These are phyloP conservation scores for Magallana angulata DNA, from an alignment of 1,140 invertebrate genomes.

Conservation along the genomic window DNA sequence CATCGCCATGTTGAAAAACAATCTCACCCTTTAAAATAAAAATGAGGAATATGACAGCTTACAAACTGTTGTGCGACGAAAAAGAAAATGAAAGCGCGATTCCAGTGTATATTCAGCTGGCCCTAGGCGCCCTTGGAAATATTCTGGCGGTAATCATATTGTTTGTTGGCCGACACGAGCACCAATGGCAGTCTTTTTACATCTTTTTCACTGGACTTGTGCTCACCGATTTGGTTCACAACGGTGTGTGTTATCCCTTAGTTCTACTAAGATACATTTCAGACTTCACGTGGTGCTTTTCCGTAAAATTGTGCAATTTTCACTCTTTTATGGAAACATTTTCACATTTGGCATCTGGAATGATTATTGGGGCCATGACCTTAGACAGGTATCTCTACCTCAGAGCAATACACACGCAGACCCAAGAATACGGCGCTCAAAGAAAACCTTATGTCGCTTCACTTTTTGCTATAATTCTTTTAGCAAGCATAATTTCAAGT, in stretches of 20 bases:
- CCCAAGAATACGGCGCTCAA: no score
- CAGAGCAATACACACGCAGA: no score
- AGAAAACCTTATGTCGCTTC: background rate
- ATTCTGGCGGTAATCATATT: slow-evolving; percentile 21
- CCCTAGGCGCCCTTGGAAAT: background rate
- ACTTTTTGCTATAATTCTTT: background rate
- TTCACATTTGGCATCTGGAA: slow-evolving; percentile 1
- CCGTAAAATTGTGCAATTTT: background rate
- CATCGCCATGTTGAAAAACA: no score
- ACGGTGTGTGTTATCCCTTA: slow-evolving; percentile 5
- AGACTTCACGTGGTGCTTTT: background rate
- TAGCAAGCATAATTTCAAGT: background rate
- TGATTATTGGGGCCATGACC: background rate
- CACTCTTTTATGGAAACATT: slow-evolving; percentile 9
- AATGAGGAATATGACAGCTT: slow-evolving; percentile 8
- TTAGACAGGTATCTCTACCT: background rate
- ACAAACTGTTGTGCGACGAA: background rate
- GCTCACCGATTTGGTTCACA: slow-evolving; percentile 19
- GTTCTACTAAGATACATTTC: slow-evolving; percentile 12
- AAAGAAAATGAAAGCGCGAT: background rate
- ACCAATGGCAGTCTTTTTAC: slow-evolving; percentile 31
- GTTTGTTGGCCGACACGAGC: background rate
- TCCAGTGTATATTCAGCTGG: slow-evolving; percentile 11
- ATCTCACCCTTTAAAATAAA: no score
- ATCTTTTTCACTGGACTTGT: slow-evolving; percentile 19